phyloP scores from a whole-genome alignment of 2,113 vertebrate species.

The Gallinago paraguaiae region DNA sequence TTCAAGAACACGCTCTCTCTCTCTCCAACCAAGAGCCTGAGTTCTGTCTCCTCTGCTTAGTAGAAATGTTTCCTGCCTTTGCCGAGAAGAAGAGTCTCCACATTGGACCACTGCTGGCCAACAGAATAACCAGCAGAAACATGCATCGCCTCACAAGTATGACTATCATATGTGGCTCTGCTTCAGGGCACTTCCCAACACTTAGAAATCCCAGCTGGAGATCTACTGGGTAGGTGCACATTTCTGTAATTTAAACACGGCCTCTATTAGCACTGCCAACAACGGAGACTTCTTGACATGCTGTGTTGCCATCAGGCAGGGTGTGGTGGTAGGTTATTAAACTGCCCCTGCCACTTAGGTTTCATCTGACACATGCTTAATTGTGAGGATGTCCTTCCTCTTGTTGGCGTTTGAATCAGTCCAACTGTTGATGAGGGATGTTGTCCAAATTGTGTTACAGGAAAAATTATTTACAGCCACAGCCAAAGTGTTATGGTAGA shows the following conservation, averaged over 20 bases:
- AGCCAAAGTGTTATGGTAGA: background rate
- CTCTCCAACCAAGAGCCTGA: background rate
- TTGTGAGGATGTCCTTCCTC: constrained; percentile 65
- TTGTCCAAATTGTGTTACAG: background rate
- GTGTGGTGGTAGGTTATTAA: constrained; percentile 16
- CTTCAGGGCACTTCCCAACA: background rate
- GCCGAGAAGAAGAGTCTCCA: background rate
- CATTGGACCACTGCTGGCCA: background rate
- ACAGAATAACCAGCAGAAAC: background rate
- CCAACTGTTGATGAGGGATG: background rate
- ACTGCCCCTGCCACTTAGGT: background rate
- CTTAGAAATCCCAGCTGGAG: background rate
- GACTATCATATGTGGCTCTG: background rate
- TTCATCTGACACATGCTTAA: constrained; percentile 58
- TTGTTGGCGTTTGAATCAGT: background rate
- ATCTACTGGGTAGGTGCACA: background rate
- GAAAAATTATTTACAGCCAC: background rate
- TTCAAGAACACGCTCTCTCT: background rate
- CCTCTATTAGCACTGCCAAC: background rate
- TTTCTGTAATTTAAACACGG: background rate
- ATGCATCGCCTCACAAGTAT: background rate
- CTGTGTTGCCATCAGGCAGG: background rate
- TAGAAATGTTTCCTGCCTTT: background rate
- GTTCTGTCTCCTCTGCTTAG: background rate
- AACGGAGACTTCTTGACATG: background rate